A percentile compares a stretch with the other conserved stretches of the same genome.
These are phyloP conservation scores for Dicyrtomina minuta DNA, from an alignment of 2,888 invertebrate genomes.

Conservation along the genomic window DNA sequence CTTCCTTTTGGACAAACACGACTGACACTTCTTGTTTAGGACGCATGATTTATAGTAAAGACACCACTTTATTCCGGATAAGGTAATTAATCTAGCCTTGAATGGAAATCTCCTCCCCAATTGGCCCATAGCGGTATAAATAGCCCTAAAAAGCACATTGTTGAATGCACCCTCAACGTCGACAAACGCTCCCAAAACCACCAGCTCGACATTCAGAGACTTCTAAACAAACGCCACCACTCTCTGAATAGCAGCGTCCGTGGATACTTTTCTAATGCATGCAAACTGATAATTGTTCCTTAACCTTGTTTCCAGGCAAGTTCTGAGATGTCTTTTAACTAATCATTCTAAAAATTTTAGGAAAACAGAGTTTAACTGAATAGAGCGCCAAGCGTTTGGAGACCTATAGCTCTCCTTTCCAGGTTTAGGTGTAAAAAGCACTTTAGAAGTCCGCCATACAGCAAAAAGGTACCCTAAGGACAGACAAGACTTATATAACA, in stretches of 20 bases:
- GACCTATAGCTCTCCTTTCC: constrained; percentile 31
- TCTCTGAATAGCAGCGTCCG: constrained; percentile 35
- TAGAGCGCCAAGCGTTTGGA: constrained; percentile 36
- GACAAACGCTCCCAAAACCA: constrained; percentile 41
- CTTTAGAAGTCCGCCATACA: background rate
- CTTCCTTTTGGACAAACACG: no score
- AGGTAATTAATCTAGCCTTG: no score
- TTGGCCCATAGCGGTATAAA: constrained; percentile 38
- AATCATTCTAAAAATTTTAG: constrained; percentile 38
- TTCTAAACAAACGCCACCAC: constrained; percentile 1
- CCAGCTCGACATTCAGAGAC: constrained; percentile 30
- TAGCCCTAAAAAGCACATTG: constrained; percentile 38
- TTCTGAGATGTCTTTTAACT: constrained; percentile 25
- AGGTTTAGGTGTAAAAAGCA: constrained; percentile 41
- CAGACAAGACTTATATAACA: constrained; percentile 21
- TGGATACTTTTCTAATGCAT: constrained; percentile 36
- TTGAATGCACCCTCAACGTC: constrained; percentile 54
- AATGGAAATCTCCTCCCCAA: no score
- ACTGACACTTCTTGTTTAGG: no score
- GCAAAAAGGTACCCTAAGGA: constrained; percentile 7
- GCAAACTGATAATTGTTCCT: constrained; percentile 21
- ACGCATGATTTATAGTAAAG: no score
- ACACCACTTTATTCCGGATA: no score
- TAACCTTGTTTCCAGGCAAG: background rate
- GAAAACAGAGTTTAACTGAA: constrained; percentile 39